Base-by-base conservation (phyloP, 2,888 invertebrate species). In the Eucriotettix oculatus region DNA sequence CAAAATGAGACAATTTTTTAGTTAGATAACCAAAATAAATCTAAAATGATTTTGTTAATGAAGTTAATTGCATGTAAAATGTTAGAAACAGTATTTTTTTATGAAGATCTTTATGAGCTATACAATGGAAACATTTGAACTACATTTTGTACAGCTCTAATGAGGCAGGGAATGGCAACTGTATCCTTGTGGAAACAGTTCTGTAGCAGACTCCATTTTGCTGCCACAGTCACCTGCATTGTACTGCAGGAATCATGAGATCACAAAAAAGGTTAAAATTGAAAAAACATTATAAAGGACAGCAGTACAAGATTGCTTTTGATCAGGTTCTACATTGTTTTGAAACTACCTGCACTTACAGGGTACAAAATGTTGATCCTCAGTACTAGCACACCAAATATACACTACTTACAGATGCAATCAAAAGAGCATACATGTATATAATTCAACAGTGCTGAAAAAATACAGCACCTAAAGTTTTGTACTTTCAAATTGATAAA, bases 401-500 rank as follows among this genome's bases (percentile, higher is more conserved):
- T 48, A 48, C 48, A 48, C n/a, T 48, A 48, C 48, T 48, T 48
- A 48, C 48, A 48, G 12, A 14, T 48, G 48, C 48, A 48, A 48
- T 48, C 48, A 60, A 54, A 56, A 55, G 54, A 56, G 56, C 52
- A 43, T 61, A 61, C 61, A 61, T 44, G 55, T 58, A 58, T 56
- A 56, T 53, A 56, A 44, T 61, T 59, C 44, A 61, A 56, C 58
- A 57, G 61, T 59, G 61, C 61, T 61, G 61, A 56, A 56, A 61
- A 62, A 63, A 64, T 60, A 57, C 62, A 63, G 57, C 60, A 63
- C 62, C 58, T 56, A 42, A 60, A 60, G 58, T 60, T 63, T 65
- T 62, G 61, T 62, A 62, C 61, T 62, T 64, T 63, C 57, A 59
- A 60, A 63, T 61, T 64, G 62, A 61, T 64, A 63, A 64, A 62